phyloP scores from a whole-genome alignment of 2,797 vertebrate genomes.

The Melanotaenia maccullochi region DNA sequence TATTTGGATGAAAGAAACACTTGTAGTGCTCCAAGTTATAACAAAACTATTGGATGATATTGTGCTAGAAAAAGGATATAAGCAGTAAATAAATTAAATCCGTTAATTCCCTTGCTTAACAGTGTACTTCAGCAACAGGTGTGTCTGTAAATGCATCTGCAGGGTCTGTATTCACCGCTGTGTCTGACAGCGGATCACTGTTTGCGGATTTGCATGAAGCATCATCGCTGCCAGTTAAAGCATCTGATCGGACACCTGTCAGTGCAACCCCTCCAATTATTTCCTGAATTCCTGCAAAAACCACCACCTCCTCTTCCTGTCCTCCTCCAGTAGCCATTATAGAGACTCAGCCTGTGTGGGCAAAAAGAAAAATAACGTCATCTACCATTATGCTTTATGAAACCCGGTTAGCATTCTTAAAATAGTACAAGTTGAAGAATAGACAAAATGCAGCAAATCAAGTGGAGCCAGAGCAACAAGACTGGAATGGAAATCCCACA shows the following conservation, averaged over 20 bases:
- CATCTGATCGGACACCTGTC: slow-evolving; percentile 21
- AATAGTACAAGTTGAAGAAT: background rate
- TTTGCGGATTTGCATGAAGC: slow-evolving; percentile 2
- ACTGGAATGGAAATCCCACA: background rate
- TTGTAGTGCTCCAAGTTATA: too few species aligned
- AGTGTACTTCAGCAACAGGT: slow-evolving; percentile 1
- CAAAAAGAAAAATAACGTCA: background rate
- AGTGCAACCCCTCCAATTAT: slow-evolving; percentile 20
- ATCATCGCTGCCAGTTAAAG: slow-evolving; percentile 3
- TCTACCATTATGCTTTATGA: background rate
- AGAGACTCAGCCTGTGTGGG: slow-evolving; percentile 7
- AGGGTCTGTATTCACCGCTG: background rate
- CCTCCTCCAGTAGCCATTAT: slow-evolving; percentile 14
- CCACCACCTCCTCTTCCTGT: slow-evolving; percentile 18
- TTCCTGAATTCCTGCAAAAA: slow-evolving; percentile 5
- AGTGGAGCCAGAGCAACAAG: background rate
- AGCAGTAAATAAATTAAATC: background rate
- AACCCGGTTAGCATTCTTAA: background rate
- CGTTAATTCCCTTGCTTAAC: background rate
- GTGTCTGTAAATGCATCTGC: slow-evolving; percentile 7
- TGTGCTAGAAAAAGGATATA: background rate
- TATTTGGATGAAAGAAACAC: too few species aligned
- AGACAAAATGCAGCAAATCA: background rate
- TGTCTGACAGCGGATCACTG: slow-evolving; percentile 9
- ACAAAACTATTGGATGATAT: too few species aligned